phyloP scores from a whole-genome alignment of 2,113 vertebrate genomes.

The Phoenicopterus ruber region DNA sequence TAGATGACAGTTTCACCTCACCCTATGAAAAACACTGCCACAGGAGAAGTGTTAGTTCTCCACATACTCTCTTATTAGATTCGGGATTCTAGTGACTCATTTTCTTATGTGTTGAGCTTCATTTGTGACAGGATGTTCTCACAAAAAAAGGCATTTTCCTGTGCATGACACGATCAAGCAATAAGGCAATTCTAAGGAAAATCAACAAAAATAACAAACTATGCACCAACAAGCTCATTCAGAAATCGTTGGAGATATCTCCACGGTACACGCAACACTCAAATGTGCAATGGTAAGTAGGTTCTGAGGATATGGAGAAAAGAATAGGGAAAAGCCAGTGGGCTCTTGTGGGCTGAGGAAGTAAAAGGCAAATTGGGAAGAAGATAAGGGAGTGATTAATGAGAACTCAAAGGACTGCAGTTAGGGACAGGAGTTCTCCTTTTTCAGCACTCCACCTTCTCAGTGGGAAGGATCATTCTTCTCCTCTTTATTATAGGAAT shows the following conservation, averaged over 20 bases:
- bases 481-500: not conserved
- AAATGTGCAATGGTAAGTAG: not conserved
- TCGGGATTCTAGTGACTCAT: not conserved
- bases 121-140: not conserved
- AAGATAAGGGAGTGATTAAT: not conserved
- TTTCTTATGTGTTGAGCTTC: not conserved
- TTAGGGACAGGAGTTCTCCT: not conserved
- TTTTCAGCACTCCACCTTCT: not conserved
- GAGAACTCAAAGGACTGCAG: not conserved
- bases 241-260: not conserved
- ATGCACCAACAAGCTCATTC: not conserved
- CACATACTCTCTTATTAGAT: not conserved
- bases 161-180: not conserved
- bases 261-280: not conserved
- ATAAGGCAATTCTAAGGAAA: not conserved
- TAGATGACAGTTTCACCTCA: slow-evolving; percentile 75
- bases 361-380: not conserved
- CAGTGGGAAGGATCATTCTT: not conserved
- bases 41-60: not conserved
- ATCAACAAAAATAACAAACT: not conserved
- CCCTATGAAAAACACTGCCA: not conserved
- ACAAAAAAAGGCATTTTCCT: not conserved
- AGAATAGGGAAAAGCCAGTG: not conserved
- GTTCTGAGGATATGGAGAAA: not conserved
- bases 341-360: not conserved